Evolutionary conservation across 2,797 vertebrate species (phyloP).

Genomic region (Chiloscyllium punctatum): DNA sequence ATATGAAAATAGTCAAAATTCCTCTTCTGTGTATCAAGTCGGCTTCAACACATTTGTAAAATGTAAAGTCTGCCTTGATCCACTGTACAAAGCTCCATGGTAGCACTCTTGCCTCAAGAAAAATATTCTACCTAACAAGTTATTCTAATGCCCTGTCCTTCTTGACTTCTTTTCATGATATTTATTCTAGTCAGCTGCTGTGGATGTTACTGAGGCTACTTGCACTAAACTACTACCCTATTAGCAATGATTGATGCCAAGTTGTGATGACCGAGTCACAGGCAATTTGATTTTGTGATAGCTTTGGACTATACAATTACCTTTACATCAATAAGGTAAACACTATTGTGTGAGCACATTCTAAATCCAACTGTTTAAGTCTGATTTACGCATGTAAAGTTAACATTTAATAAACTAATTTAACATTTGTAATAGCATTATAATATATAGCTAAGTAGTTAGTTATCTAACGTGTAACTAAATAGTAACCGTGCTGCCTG

Average conservation of each 20-base stretch:
- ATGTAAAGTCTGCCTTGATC: not conserved
- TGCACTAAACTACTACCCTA: not conserved
- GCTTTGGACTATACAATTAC: constrained; percentile 11
- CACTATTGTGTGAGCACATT: not conserved
- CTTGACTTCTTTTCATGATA: not conserved
- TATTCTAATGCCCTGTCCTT: not conserved
- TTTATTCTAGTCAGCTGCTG: too few relatives aligned
- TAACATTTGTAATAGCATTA: not conserved
- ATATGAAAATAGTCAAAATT: not conserved
- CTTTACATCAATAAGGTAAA: constrained; percentile 21
- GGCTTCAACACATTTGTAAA: not conserved
- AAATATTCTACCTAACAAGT: not conserved
- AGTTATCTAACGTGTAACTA: too few relatives aligned
- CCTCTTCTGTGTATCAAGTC: not conserved
- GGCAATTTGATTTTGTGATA: not conserved
- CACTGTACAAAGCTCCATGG: not conserved
- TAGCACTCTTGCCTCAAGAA: not conserved
- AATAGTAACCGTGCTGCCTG: too few relatives aligned
- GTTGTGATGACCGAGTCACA: not conserved
- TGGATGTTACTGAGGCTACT: not conserved
- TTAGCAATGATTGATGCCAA: not conserved
- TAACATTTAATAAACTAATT: not conserved
- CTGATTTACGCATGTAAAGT: not conserved
- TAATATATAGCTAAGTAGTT: too few relatives aligned
- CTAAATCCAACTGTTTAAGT: not conserved